Evolutionary conservation across 1,140 invertebrate species (phyloP).

Genomic region (Vanessa atalanta): DNA sequence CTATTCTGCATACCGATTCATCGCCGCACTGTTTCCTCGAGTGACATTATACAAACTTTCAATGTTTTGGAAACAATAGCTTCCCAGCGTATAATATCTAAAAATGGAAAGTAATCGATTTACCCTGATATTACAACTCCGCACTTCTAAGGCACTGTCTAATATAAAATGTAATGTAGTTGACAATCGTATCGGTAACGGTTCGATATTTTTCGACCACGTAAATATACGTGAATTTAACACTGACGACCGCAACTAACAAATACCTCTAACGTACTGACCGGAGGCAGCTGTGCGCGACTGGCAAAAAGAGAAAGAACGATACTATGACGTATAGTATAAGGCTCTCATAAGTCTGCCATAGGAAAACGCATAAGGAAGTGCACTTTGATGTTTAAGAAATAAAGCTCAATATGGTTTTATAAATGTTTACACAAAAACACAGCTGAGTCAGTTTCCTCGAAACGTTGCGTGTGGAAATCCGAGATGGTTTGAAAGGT

Average conservation of each 20-base stretch:
- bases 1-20: constrained; percentile 53
- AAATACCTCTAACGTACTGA: constrained; percentile 69
- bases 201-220: constrained; percentile 54
- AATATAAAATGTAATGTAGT: constrained; percentile 25
- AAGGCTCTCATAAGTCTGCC: constrained; percentile 42
- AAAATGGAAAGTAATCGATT: constrained; percentile 30
- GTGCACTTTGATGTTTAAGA: constrained; percentile 41
- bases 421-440: constrained; percentile 30
- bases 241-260: constrained; percentile 49
- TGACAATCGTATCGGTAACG: constrained; percentile 43
- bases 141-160: constrained; percentile 32
- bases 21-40: constrained; percentile 55
- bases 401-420: constrained; percentile 57
- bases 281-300: constrained; percentile 70
- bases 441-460: constrained; percentile 75
- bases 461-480: constrained; percentile 69
- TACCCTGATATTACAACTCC: constrained; percentile 21
- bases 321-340: constrained; percentile 61
- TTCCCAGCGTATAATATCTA: constrained; percentile 35
- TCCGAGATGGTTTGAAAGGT: constrained; percentile 61
- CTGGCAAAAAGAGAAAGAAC: constrained; percentile 75
- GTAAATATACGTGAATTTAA: constrained; percentile 34
- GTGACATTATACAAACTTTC: constrained; percentile 58
- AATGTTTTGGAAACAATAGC: constrained; percentile 69
- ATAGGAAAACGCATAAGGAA: constrained; percentile 38